Base-by-base conservation (phyloP, 1,140 invertebrate species). In the Eumeta japonica region DNA sequence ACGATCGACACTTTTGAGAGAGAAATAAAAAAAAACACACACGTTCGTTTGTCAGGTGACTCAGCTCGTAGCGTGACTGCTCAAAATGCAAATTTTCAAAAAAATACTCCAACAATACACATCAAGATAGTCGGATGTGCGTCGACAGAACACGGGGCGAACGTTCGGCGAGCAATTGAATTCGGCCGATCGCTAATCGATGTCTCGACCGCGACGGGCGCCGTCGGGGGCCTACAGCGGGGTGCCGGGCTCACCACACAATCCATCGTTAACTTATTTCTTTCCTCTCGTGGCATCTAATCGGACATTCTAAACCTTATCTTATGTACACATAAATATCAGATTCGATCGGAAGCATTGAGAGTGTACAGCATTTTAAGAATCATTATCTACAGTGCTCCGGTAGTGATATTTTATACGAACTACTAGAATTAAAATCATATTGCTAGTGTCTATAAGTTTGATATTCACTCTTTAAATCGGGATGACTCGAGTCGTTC, bases 181-280 rank as follows among this genome's bases (percentile, higher is more conserved):
- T 74, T 71, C 68, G 62, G 64, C 71, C 66, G 66, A 74, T 71
- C 70, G 67, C 70, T 74, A 74, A 74, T 74, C 70, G 70, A 74
- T 71, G 70, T 74, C 62, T 71, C 70, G 70, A 63, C 64, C 66
- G 66, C 62, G 70, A 71, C 68, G 67, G 60, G 60, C 70, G 46
- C 66, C 49, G 66, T 71, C 55, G 66, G 64, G 64, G 70, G 51
- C 62, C 66, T 64, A 66, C 70, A 68, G 66, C 70, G 71, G 70
- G 70, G 66, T 74, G 70, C 70, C 70, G 70, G n/a, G 64, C 66
- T 71, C 70, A 74, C 68, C 70, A 71, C 68, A 74, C 70, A 74
- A 74, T 74, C 70, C 70, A 74, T 74, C 70, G 70, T 74, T 74
- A 74, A 66, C 70, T 74, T 70, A 64, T 68, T 73, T 24, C 20